Evolutionary conservation across 2,888 invertebrate genomes (phyloP).

Genomic region (Eumerus sabulonum): DNA sequence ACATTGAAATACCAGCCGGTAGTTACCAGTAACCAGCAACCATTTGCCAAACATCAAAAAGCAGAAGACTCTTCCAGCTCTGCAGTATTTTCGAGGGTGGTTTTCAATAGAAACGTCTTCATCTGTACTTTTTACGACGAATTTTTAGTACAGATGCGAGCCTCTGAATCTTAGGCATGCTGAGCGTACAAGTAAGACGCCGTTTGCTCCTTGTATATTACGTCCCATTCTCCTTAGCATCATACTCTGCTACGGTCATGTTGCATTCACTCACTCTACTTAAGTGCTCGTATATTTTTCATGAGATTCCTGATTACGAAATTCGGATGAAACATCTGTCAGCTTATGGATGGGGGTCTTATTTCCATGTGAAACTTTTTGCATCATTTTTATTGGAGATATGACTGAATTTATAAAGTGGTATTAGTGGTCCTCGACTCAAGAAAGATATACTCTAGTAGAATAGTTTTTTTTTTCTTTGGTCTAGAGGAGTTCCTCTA

Average conservation of each 20-base stretch:
- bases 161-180: constrained; percentile 22
- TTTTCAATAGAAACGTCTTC: constrained; percentile 12
- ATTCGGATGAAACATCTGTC: constrained; percentile 49
- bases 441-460: too few relatives aligned
- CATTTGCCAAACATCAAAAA: constrained; percentile 20
- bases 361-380: constrained; percentile 18
- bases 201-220: too few relatives aligned
- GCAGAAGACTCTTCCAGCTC: constrained; percentile 19
- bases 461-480: too few relatives aligned
- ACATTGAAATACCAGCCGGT: constrained; percentile 43
- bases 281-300: constrained; percentile 45
- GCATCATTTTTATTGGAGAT: neutral
- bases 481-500: too few relatives aligned
- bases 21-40: constrained; percentile 15
- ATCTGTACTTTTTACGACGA: constrained; percentile 12
- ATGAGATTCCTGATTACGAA: constrained; percentile 49
- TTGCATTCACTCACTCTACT: constrained; percentile 7
- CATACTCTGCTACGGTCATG: too few relatives aligned
- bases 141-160: constrained; percentile 16
- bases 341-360: constrained; percentile 8
- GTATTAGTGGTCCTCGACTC: too few relatives aligned
- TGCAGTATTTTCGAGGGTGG: constrained; percentile 7
- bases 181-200: neutral
- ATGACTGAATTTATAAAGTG: constrained; percentile 11
- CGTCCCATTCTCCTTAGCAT: too few relatives aligned